Conservation (phyloP, 2,797 vertebrate genomes). For the Liasis olivaceus region DNA sequence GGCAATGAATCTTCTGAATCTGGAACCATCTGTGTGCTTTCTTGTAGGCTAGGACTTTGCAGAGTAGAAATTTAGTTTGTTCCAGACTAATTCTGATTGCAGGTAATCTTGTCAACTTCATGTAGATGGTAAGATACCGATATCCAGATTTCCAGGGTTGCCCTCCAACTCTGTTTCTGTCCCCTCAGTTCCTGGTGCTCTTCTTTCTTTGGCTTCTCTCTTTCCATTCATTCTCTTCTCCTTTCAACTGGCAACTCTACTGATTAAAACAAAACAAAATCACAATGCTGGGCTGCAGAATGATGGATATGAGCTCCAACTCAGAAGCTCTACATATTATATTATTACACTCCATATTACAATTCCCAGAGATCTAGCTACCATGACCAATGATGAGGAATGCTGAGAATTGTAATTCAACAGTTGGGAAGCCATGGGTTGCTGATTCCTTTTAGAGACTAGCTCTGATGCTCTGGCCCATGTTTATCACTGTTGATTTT, state of each 20-base stretch:
- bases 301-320: no score
- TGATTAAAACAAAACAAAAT: no score
- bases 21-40: neutral
- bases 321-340: no score
- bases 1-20: neutral
- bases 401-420: no score
- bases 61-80: neutral
- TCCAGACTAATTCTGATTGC: neutral
- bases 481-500: neutral
- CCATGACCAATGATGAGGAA: no score
- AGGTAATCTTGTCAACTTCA: neutral
- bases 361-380: no score
- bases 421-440: no score
- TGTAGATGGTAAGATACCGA: neutral
- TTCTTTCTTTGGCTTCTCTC: neutral
- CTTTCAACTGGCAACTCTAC: no score
- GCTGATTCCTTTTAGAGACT: no score
- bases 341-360: no score
- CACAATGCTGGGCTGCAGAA: no score
- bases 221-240: neutral
- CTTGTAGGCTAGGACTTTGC: neutral
- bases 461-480: neutral
- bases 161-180: neutral
- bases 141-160: neutral
- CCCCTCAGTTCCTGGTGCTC: neutral